Percentiles rank a stretch among this genome's conserved stretches.
Conservation (phyloP, 1,140 invertebrate species). For the Calosoma granatense region DNA sequence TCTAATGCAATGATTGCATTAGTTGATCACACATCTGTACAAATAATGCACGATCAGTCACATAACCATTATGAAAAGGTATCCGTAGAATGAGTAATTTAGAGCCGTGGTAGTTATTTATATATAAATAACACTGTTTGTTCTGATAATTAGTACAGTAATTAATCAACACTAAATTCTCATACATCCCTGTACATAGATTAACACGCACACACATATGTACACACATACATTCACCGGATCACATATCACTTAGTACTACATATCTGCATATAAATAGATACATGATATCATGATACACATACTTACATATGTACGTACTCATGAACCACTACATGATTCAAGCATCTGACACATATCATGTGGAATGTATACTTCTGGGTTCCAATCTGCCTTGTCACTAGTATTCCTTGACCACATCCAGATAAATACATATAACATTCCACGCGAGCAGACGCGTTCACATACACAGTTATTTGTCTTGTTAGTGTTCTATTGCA, state of each 20-base stretch:
- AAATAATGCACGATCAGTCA: slow-evolving; percentile 4
- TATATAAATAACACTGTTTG: neutral
- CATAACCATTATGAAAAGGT: neutral
- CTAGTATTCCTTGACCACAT: slow-evolving; percentile 9
- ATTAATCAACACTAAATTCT: neutral
- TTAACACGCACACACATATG: slow-evolving; percentile 18
- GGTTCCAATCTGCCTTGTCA: slow-evolving; percentile 48
- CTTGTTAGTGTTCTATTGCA: no score
- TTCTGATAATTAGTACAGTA: neutral
- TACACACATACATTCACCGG: slow-evolving; percentile 16
- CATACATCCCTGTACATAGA: neutral
- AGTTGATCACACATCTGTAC: neutral
- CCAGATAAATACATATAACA: slow-evolving; percentile 4
- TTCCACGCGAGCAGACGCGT: slow-evolving; percentile 1
- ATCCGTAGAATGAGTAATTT: neutral
- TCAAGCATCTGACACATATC: no score
- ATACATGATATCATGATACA: slow-evolving; percentile 19
- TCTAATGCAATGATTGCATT: neutral
- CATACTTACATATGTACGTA: no score
- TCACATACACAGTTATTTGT: no score
- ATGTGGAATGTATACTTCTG: slow-evolving; percentile 52
- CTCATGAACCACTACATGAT: no score
- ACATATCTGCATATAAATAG: slow-evolving; percentile 26
- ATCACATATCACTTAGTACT: slow-evolving; percentile 21
- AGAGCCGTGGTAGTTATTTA: slow-evolving; percentile 3